These are phyloP conservation scores for Cardiocondyla obscurior DNA, from an alignment of 1,140 invertebrate species.

Conservation along the genomic window DNA sequence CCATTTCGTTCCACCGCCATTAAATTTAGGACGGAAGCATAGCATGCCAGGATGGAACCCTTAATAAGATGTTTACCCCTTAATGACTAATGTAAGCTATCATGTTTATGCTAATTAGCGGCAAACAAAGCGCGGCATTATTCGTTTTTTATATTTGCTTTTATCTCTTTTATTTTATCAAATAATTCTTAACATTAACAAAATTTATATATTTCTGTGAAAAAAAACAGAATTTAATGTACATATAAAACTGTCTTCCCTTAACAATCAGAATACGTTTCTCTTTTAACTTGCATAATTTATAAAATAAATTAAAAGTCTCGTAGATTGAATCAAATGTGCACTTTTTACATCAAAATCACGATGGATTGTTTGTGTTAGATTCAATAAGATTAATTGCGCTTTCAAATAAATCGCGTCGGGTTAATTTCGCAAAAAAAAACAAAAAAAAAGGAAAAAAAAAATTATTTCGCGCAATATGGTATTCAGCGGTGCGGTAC, in stretches of 20 bases:
- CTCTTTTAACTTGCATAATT: background rate
- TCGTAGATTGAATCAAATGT: background rate
- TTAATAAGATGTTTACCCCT: conserved; percentile 60
- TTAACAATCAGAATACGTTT: background rate
- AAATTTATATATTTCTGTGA: background rate
- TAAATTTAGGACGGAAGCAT: conserved; percentile 53
- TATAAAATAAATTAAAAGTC: background rate
- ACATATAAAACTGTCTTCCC: background rate
- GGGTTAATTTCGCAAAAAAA: conserved; percentile 7
- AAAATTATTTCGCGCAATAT: conserved; percentile 6
- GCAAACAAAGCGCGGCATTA: background rate
- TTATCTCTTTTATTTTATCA: background rate
- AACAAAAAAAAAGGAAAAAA: conserved; percentile 4
- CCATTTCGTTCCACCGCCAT: conserved; percentile 50
- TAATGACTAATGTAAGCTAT: conserved; percentile 49
- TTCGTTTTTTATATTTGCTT: background rate
- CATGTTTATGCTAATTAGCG: conserved; percentile 37
- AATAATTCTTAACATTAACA: background rate
- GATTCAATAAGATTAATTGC: conserved; percentile 25
- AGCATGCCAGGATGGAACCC: conserved; percentile 4
- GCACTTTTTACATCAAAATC: background rate
- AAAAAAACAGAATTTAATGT: background rate
- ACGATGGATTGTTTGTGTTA: background rate
- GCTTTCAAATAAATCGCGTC: background rate
- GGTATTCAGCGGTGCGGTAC: background rate